Percentiles rank a stretch among this genome's conserved stretches.
These are phyloP conservation scores for Chionis minor DNA, from an alignment of 2,113 vertebrate genomes.

Conservation along the genomic window DNA sequence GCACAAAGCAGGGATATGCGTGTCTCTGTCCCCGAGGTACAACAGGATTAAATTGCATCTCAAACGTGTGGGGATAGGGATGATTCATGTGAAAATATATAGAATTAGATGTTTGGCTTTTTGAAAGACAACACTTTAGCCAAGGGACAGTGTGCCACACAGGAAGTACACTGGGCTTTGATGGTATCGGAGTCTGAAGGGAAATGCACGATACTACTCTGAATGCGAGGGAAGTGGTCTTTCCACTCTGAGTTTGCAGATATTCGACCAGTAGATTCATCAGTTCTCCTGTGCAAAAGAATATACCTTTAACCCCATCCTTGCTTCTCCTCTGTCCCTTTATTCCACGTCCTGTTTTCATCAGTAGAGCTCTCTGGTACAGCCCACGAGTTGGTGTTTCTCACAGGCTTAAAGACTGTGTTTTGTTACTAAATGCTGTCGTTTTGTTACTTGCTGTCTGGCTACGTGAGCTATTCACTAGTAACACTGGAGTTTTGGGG, in stretches of 20 bases:
- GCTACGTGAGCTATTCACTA: background rate
- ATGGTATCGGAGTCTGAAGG: background rate
- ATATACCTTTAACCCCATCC: background rate
- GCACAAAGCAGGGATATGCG: background rate
- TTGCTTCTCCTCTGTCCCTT: background rate
- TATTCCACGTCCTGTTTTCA: background rate
- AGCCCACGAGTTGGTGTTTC: background rate
- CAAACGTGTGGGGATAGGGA: accelerated
- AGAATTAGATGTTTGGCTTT: background rate
- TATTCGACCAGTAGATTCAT: background rate
- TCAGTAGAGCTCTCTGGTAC: background rate
- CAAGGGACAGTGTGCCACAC: background rate
- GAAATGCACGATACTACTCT: background rate
- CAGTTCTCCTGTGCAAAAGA: background rate
- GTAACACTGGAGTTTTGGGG: background rate
- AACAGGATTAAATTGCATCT: background rate
- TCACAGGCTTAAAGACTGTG: background rate
- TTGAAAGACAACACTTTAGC: background rate
- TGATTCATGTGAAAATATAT: background rate
- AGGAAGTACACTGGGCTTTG: slow-evolving; percentile 3
- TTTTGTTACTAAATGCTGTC: background rate
- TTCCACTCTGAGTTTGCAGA: background rate
- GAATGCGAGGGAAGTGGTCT: slow-evolving; percentile 1
- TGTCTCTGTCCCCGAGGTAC: background rate
- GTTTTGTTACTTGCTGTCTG: background rate